A percentile compares a stretch with the other conserved stretches of the same genome.
Conservation (phyloP, 2,797 vertebrate genomes). For the Cephalopachus bancanus region DNA sequence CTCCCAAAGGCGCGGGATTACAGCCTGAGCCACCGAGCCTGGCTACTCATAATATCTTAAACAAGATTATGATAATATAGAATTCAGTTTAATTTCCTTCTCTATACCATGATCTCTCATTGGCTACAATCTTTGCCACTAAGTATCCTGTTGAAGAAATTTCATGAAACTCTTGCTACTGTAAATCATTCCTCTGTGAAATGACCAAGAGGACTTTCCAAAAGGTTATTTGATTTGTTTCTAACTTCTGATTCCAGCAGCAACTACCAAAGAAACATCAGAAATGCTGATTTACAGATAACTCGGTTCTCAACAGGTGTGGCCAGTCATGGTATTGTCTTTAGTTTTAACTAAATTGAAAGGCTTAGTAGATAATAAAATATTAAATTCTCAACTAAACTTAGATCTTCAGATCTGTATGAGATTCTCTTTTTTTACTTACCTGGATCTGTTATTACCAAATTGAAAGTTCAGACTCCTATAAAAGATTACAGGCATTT, state of each 20-base stretch:
- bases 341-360: constrained; percentile 50
- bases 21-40: too few relatives aligned
- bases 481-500: constrained; percentile 71
- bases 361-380: constrained; percentile 49
- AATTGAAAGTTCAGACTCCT: constrained; percentile 76
- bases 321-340: background rate
- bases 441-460: constrained; percentile 72
- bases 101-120: background rate
- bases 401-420: constrained; percentile 42
- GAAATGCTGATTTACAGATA: constrained; percentile 17
- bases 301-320: background rate
- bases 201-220: constrained; percentile 51
- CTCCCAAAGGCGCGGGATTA: too few relatives aligned
- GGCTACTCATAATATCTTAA: background rate
- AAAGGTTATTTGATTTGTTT: constrained; percentile 30
- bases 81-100: background rate
- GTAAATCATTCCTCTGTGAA: background rate
- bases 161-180: background rate
- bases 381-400: constrained; percentile 50
- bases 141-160: constrained; percentile 40
- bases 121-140: background rate
- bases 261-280: constrained; percentile 35
- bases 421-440: constrained; percentile 72
- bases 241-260: constrained; percentile 47
- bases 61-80: constrained; percentile 1